Evolutionary conservation across 2,797 vertebrate species (phyloP).

Genomic region (Eidolon dupreanum): DNA sequence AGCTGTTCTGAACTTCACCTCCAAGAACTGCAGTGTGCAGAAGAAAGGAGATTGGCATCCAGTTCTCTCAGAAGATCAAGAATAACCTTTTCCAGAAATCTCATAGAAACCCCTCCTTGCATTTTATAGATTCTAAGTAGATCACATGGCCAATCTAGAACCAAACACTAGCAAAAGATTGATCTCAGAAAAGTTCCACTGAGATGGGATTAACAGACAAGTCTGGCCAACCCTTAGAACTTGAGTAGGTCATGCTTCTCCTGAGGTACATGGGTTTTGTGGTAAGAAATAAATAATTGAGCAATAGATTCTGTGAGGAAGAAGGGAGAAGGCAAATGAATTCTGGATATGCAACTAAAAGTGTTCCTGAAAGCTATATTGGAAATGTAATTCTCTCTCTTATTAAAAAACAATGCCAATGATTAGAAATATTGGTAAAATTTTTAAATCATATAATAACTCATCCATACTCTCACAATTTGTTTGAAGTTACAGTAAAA

Average conservation of each 20-base stretch:
- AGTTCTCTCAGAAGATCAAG: not conserved
- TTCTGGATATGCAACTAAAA: not conserved
- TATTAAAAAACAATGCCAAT: not conserved
- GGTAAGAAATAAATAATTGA: not conserved
- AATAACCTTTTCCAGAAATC: not conserved
- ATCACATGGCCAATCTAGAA: not conserved
- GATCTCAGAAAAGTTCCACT: not conserved
- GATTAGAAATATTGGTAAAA: not conserved
- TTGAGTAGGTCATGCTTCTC: not conserved
- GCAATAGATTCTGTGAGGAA: not conserved
- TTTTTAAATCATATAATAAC: slow-evolving; percentile 31
- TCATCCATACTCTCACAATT: not conserved
- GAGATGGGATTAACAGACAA: not conserved
- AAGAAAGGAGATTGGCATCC: not conserved
- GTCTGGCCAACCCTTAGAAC: not conserved
- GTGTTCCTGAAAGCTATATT: not conserved
- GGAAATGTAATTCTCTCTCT: not conserved
- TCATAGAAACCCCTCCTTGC: not conserved
- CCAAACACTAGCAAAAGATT: not conserved
- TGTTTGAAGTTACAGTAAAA: not conserved
- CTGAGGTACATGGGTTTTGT: not conserved
- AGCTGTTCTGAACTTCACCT: not conserved
- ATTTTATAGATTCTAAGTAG: not conserved
- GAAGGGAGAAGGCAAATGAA: not conserved
- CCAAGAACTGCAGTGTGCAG: not conserved